Conservation (phyloP, 2,888 invertebrate genomes). For the Drosophila cognata region DNA sequence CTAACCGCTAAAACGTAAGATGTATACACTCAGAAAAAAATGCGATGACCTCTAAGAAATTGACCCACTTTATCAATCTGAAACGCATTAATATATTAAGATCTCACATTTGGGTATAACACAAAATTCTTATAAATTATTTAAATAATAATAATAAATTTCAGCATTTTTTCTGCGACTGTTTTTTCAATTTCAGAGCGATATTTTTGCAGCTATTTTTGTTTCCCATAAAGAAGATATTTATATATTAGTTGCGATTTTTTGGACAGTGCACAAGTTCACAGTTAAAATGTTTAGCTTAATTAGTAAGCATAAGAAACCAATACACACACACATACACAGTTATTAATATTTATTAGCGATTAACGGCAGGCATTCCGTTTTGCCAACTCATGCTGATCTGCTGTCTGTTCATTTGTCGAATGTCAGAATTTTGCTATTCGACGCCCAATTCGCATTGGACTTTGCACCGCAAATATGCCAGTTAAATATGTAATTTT, state of each 20-base stretch:
- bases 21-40: constrained; percentile 16
- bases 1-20: constrained; percentile 31
- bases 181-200: background rate
- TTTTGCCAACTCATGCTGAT: constrained; percentile 64
- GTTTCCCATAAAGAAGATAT: background rate
- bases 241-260: background rate
- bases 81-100: background rate
- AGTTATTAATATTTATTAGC: background rate
- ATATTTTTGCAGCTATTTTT: background rate
- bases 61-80: background rate
- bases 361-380: constrained; percentile 15
- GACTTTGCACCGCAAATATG: constrained; percentile 67
- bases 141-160: background rate
- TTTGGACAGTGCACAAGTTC: background rate
- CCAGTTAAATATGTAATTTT: constrained; percentile 59
- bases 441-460: constrained; percentile 25
- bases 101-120: background rate
- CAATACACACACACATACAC: background rate
- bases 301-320: constrained; percentile 44
- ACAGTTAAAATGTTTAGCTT: constrained; percentile 9
- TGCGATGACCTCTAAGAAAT: background rate
- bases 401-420: constrained; percentile 33
- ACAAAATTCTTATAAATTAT: background rate
- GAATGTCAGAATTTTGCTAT: constrained; percentile 58
- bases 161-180: background rate